Base-by-base conservation (phyloP, 2,113 vertebrate genomes). In the Archilochus colubris region DNA sequence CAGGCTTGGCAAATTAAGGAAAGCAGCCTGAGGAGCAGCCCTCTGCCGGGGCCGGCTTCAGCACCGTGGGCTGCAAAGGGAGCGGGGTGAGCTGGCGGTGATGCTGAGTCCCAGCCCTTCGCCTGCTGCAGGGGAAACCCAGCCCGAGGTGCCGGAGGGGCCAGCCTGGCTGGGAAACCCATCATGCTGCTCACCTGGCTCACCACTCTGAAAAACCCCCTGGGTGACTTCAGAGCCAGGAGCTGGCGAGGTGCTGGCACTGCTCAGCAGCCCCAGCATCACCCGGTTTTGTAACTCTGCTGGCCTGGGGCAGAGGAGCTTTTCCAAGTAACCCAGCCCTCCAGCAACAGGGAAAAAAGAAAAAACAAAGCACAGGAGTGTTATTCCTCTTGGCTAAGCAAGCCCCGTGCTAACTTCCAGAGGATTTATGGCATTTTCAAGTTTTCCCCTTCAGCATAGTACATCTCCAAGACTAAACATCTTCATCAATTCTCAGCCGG, bases 391-490 rank as follows among this genome's bases (percentile, higher is more conserved):
- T 92, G 91, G 91, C 91, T 89, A 85, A 82, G 68, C 76, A 30
- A 93, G 23, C 31, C 68, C 79, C 59, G 44, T 0, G 10, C 82
- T 63, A 94, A 55, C 72, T 80, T 93, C 68, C 79, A 83, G 68
- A 94, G 94, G 93, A 96, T 95, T 96, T 93, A 95, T 91, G 85
- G 79, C 88, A 91, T 91, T 97, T 93, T 86, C 80, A 95, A 95
- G 93, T 87, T 95, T 95, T 89, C 89, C 94, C 95, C 87, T 88
- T 95, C 93, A 88, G 94, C 88, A 44, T 76, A 81, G 87, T 28
- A 74, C 87, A 95, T 91, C 89, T 93, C 83, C 75, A 95, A 96
- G 95, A 97, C 96, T 96, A 96, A 97, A 95, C 96, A 97, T 94
- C 95, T 95, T 77, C 93, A 89, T 95, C 88, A 77, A 25, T 8